phyloP scores from a whole-genome alignment of 2,888 invertebrate species.

The Drosophila buzzatii region DNA sequence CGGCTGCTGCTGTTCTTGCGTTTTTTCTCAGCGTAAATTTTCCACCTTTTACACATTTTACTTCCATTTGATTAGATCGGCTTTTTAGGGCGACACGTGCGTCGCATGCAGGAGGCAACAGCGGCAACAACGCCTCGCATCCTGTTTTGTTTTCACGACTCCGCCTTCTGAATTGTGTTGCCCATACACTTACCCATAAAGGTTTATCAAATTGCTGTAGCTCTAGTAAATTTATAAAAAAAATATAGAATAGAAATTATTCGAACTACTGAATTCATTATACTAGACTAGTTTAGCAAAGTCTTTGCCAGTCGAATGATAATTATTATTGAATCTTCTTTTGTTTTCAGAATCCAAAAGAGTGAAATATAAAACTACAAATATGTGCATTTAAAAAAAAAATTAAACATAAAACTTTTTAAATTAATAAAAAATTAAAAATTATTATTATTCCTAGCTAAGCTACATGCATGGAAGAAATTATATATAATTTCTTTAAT shows the following conservation, averaged over 20 bases:
- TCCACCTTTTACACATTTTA: constrained; percentile 83
- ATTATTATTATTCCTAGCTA: too few species aligned
- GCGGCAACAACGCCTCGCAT: constrained; percentile 61
- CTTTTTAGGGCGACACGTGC: constrained; percentile 77
- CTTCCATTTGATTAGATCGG: constrained; percentile 83
- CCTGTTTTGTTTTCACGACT: constrained; percentile 74
- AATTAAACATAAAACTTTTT: too few species aligned
- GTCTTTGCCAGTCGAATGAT: not conserved
- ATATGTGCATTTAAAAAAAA: too few species aligned
- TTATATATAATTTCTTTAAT: too few species aligned
- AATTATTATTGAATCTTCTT: not conserved
- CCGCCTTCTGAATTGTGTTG: constrained; percentile 31
- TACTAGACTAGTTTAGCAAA: not conserved
- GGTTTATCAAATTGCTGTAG: too few species aligned
- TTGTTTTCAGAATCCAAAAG: too few species aligned
- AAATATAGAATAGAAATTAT: not conserved
- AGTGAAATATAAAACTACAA: too few species aligned
- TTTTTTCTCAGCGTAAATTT: constrained; percentile 73
- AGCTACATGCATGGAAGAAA: too few species aligned
- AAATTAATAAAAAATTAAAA: too few species aligned
- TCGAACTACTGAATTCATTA: not conserved
- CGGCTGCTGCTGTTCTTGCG: constrained; percentile 49
- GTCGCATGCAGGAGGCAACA: constrained; percentile 30
- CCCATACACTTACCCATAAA: constrained; percentile 35
- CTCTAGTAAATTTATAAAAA: not conserved